Conservation (phyloP, 2,797 vertebrate genomes). For the Capromys pilorides region DNA sequence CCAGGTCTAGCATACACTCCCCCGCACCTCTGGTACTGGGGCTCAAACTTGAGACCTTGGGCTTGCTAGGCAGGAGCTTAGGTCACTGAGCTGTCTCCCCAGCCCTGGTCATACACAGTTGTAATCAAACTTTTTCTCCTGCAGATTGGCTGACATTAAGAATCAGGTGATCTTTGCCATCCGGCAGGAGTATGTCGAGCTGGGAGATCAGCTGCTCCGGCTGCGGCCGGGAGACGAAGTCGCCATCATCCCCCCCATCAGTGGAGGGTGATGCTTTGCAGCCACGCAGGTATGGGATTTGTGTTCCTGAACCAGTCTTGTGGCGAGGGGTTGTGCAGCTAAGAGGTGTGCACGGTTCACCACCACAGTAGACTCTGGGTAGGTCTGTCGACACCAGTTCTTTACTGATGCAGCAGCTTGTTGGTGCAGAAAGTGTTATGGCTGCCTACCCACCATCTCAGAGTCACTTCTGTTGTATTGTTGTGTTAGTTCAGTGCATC, state of each 20-base stretch:
- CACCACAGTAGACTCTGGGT: background rate
- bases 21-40: no score
- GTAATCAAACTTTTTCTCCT: slow-evolving; percentile 45
- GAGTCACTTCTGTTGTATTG: background rate
- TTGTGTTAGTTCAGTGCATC: background rate
- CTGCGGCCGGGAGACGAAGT: slow-evolving; percentile 93
- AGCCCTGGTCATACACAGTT: no score
- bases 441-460: background rate
- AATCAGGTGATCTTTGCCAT: slow-evolving; percentile 93
- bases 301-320: background rate
- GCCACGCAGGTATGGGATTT: slow-evolving; percentile 70
- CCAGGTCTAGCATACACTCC: background rate
- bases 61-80: no score
- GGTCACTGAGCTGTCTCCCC: no score
- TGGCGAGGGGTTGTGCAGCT: background rate
- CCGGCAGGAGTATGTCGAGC: slow-evolving; percentile 91
- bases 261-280: slow-evolving; percentile 89
- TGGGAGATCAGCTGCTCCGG: slow-evolving; percentile 89
- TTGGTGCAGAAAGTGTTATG: background rate
- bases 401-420: background rate
- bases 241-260: slow-evolving; percentile 95
- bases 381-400: background rate
- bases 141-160: slow-evolving; percentile 87
- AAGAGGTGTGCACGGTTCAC: background rate
- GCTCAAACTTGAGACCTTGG: no score